Percentiles rank a stretch among this genome's conserved stretches.
These are phyloP conservation scores for Parnassius apollo DNA, from an alignment of 2,888 invertebrate genomes.

Conservation along the genomic window DNA sequence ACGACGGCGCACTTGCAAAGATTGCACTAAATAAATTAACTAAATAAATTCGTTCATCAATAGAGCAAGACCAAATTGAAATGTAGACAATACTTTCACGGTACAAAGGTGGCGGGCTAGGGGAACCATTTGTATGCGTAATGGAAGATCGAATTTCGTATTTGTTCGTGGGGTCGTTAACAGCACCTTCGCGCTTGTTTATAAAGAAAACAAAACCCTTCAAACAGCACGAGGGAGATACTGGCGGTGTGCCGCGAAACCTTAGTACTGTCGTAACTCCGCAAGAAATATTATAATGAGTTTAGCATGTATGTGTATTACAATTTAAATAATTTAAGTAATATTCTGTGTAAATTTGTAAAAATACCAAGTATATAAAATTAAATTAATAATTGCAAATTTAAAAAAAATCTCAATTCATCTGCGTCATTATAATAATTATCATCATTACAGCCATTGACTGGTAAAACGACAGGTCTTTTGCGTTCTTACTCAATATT, in stretches of 20 bases:
- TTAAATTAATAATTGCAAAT: no score
- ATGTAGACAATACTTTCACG: conserved; percentile 64
- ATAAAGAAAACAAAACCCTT: conserved; percentile 79
- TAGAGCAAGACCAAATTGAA: conserved; percentile 50
- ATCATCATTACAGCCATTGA: no score
- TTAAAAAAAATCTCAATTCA: no score
- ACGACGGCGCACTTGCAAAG: neutral
- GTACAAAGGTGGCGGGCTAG: conserved; percentile 45
- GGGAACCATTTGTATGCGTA: conserved; percentile 77
- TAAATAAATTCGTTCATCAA: conserved; percentile 38
- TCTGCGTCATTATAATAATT: no score
- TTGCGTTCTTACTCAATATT: no score
- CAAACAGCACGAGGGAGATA: conserved; percentile 44
- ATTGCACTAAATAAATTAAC: conserved; percentile 40
- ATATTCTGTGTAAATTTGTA: neutral
- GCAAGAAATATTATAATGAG: conserved; percentile 52
- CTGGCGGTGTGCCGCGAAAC: conserved; percentile 45
- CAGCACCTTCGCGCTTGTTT: conserved; percentile 77
- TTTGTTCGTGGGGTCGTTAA: conserved; percentile 79
- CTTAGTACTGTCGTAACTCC: conserved; percentile 41
- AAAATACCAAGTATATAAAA: no score
- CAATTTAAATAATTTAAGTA: conserved; percentile 13
- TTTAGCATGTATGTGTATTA: conserved; percentile 34
- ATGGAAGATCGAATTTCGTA: conserved; percentile 80
- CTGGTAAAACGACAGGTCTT: no score